phyloP scores from a whole-genome alignment of 2,113 vertebrate genomes.

The Cottus gobio region DNA sequence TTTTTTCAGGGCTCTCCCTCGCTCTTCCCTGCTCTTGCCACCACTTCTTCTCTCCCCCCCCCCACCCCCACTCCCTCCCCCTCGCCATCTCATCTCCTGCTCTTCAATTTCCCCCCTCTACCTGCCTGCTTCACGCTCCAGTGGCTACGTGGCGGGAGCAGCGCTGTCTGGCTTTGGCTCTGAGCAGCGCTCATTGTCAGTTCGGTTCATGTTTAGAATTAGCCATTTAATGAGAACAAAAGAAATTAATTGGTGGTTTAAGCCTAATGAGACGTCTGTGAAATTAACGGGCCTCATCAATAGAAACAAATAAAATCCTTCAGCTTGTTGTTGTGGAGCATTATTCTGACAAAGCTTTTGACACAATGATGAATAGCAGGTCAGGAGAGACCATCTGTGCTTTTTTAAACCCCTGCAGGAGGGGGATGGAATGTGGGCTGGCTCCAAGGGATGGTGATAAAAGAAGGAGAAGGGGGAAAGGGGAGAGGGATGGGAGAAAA shows the following conservation, averaged over 20 bases:
- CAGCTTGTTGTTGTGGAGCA: conserved; percentile 87
- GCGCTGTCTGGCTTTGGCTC: conserved; percentile 71
- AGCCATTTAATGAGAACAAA: conserved; percentile 97
- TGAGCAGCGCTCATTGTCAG: conserved; percentile 81
- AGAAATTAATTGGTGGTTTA: conserved; percentile 98
- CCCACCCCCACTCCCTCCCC: neutral
- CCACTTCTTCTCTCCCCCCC: conserved; percentile 50
- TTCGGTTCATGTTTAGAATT: conserved; percentile 91
- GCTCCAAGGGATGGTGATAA: conserved; percentile 78
- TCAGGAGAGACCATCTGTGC: conserved; percentile 94
- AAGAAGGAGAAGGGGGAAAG: conserved; percentile 62
- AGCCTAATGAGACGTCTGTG: conserved; percentile 96
- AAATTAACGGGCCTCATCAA: conserved; percentile 93
- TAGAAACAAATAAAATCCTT: conserved; percentile 95
- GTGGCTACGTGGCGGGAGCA: conserved; percentile 59
- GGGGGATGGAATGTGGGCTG: conserved; percentile 76
- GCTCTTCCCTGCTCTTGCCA: conserved; percentile 51
- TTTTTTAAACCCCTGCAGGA: conserved; percentile 82
- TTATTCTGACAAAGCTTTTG: conserved; percentile 89
- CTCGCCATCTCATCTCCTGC: conserved; percentile 37
- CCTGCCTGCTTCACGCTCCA: conserved; percentile 78
- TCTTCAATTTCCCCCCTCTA: conserved; percentile 71
- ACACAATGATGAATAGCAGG: conserved; percentile 89
- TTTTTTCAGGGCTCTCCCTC: conserved; percentile 73
- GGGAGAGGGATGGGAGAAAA: conserved; percentile 37